Conservation (phyloP, 2,888 invertebrate genomes). For the Agrotis segetum region DNA sequence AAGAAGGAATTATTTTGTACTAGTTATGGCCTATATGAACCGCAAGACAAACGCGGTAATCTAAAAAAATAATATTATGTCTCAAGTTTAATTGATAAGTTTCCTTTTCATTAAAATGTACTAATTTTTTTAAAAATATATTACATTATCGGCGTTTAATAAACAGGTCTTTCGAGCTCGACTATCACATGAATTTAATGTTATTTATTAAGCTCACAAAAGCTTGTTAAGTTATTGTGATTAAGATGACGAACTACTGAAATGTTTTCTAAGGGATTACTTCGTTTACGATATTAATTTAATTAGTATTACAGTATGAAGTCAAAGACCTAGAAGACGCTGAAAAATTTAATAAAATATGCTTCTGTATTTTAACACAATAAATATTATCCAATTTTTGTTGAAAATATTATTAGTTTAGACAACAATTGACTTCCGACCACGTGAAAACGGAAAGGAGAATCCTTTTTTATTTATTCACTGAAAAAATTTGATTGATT, state of each 20-base stretch:
- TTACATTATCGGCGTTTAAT: not conserved
- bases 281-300: not conserved
- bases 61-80: too few relatives aligned
- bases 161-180: not conserved
- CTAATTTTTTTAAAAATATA: not conserved
- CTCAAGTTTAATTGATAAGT: not conserved
- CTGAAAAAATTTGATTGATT: too few relatives aligned
- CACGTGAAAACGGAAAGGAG: too few relatives aligned
- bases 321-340: not conserved
- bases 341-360: not conserved
- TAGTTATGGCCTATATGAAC: too few relatives aligned
- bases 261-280: not conserved
- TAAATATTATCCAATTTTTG: too few relatives aligned
- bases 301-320: not conserved
- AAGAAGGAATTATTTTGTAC: too few relatives aligned
- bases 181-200: not conserved
- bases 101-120: not conserved
- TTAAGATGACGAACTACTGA: not conserved
- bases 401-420: too few relatives aligned
- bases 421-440: too few relatives aligned
- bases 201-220: not conserved
- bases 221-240: too few relatives aligned
- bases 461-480: too few relatives aligned
- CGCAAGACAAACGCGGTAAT: not conserved
- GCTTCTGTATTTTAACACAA: too few relatives aligned